Evolutionary conservation across 2,113 vertebrate genomes (phyloP).

Genomic region (Zosterops pallidus): DNA sequence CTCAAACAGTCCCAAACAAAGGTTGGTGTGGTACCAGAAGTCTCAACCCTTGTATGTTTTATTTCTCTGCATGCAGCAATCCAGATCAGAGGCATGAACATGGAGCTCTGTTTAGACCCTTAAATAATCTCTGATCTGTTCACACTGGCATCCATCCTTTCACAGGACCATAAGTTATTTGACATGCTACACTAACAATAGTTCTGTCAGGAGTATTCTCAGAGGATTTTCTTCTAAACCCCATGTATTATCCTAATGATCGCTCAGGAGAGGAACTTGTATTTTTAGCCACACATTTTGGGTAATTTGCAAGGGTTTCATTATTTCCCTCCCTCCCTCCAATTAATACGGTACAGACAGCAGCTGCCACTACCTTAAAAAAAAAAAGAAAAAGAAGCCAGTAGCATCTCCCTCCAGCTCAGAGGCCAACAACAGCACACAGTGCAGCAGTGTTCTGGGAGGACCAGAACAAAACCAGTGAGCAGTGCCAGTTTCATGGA

Average conservation of each 20-base stretch:
- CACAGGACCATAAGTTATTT: not conserved
- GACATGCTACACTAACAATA: not conserved
- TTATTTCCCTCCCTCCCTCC: slow-evolving; percentile 5
- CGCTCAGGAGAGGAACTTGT: not conserved
- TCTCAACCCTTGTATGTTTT: not conserved
- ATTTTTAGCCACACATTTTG: not conserved
- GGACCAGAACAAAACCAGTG: not conserved
- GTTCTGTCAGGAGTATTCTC: not conserved
- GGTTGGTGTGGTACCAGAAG: not conserved
- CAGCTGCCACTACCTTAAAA: not conserved
- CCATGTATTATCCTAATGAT: not conserved
- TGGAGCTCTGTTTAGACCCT: not conserved
- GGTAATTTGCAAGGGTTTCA: slow-evolving; percentile 20
- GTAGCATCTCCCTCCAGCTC: not conserved
- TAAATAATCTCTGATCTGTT: not conserved
- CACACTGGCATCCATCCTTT: not conserved
- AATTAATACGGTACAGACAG: not conserved
- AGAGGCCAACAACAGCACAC: not conserved
- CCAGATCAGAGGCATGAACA: not conserved
- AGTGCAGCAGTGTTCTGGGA: not conserved
- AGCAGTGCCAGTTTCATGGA: not conserved
- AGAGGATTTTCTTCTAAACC: not conserved
- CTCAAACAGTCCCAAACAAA: not conserved
- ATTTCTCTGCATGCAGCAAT: not conserved
- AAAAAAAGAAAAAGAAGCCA: not conserved